These are phyloP conservation scores for Spisula subtruncata DNA, from an alignment of 2,888 invertebrate species.

Conservation along the genomic window DNA sequence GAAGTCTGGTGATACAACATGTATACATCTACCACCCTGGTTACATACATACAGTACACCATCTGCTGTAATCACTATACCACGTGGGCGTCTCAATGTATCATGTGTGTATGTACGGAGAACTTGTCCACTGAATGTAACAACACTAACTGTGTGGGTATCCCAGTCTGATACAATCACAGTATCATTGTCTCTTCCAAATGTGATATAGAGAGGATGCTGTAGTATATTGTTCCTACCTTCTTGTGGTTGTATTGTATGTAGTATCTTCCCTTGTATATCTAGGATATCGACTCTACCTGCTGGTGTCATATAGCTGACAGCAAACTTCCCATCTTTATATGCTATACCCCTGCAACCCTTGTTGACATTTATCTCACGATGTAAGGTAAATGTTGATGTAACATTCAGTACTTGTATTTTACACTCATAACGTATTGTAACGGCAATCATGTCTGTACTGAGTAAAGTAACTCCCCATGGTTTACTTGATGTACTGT, in stretches of 20 bases:
- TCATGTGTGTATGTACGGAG: background rate
- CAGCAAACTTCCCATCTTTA: background rate
- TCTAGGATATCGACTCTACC: background rate
- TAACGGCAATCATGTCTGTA: background rate
- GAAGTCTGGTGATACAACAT: slow-evolving; percentile 8
- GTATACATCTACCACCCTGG: background rate
- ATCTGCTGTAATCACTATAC: background rate
- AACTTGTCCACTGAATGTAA: background rate
- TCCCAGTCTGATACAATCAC: background rate
- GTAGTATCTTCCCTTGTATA: background rate
- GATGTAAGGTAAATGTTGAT: background rate
- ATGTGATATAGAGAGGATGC: background rate
- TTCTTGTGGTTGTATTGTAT: background rate
- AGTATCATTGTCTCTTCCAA: background rate
- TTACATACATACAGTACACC: slow-evolving; percentile 14
- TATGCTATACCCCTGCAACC: background rate
- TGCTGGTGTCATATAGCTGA: background rate
- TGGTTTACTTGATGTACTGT: background rate
- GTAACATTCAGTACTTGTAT: background rate
- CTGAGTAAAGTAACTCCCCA: background rate
- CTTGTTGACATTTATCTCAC: background rate
- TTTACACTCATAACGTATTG: background rate
- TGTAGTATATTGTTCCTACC: background rate
- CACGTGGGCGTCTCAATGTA: background rate
- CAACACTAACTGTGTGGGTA: background rate